Evolutionary conservation across 2,888 invertebrate species (phyloP), one percentile per base, ranked within the genome.

Genomic region (Pegoplata infirma): DNA sequence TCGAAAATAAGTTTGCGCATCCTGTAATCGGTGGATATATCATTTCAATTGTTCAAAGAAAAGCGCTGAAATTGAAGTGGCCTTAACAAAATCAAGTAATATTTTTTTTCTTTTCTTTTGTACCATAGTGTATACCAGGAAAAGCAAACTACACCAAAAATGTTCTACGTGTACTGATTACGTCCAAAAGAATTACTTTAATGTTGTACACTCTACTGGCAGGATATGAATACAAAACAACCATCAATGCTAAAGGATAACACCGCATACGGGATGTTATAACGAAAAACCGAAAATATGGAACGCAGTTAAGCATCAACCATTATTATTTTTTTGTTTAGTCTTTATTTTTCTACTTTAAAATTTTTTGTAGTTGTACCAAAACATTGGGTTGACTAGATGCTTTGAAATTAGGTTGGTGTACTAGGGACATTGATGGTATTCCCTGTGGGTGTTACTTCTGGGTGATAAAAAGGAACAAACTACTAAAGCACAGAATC

Each of bases 371-470:
- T 69, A 7, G 25, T 28, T 51, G 12, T 21, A 56, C 7, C 21
- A 1, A 32, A 47, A 56, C 19, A 69, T 51, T 59, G 46, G 49
- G 59, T 61, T 56, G 8, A 8, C 47, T 10, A 63, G 63, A 55
- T 51, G 36, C 36, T 51, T 64, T 40, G 17, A 64, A 64, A 73
- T 73, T 64, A 58, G 64, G 47, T 64, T 73, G 64, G 49, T 47
- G 56, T 67, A 23, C 66, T 16, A 14, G 46, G 36, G 53, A 53
- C 40, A 36, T 46, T 23, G 10, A 4, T 49, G 19, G 53, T 64
- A 56, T 67, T 67, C 72, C 55, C 76, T 51, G 56, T 56, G 72
- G 76, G 72, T 67, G 71, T 66, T 58, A 40, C 46, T 10, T 14
- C 46, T 44, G 32, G 55, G 49, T 56, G 61, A 63, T 67, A 59